Evolutionary conservation across 2,113 vertebrate species (phyloP), one percentile per base, ranked within the genome.

Genomic region (Lepisosteus osseus): DNA sequence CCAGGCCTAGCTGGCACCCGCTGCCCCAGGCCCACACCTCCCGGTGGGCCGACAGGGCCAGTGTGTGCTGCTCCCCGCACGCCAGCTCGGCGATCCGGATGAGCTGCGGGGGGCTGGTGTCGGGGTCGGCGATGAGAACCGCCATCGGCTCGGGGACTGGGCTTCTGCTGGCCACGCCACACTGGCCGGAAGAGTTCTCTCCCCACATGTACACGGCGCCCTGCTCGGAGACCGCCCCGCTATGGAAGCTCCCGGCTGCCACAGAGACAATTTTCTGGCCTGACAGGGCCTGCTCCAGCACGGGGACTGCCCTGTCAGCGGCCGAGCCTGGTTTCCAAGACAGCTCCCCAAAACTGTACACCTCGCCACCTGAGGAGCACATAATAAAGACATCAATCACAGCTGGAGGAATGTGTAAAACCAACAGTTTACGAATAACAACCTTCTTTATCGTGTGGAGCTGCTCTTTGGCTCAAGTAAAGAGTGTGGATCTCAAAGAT

Each of bases 11-110:
- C 85, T 98, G 97, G 80, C 89, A 94, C n/a, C 95, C 96, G 0
- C 92, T 95, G 61, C 97, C 97, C 97, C 97, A 99, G 1, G 95
- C 92, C 97, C 97, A 99, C 74, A 97, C 94, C 82, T 99, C 97
- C 43, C 91, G 88, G 84, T 87, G 92, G 12, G 86, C 84, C 0
- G 97, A 95, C 15, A 99, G 84, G 0, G 96, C 97, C 84, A 99
- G 83, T 0, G 95, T 97, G 80, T 98, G 96, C 9, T 92, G 90
- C 78, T 93, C 95, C 3, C 97, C 97, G 40, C 97, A 99, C 0
- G 95, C 92, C 82, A 99, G 83, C 81, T 98, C 96, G 84, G 95
- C 74, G 72, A 95, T 88, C 15, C 90, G 88, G 1, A 95, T 92
- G 0, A 88, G 84, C 67, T 93, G 76, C 2, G 86, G 79, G 3